These are phyloP conservation scores for Thamnophis sirtalis DNA, from an alignment of 2,113 vertebrate species.

Conservation along the genomic window DNA sequence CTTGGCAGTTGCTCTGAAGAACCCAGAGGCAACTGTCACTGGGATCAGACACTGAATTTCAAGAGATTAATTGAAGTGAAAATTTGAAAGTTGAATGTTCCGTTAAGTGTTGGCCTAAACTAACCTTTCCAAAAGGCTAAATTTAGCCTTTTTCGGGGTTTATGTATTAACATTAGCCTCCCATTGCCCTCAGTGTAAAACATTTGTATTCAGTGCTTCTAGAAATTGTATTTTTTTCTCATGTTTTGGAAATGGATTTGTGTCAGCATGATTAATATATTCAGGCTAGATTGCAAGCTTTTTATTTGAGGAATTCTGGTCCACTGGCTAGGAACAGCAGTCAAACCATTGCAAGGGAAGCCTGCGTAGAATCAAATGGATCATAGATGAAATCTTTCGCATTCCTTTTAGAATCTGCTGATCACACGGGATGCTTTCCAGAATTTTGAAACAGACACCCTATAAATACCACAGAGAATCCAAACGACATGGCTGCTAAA, in stretches of 20 bases:
- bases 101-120: slow-evolving; percentile 68
- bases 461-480: not conserved
- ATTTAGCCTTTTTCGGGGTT: slow-evolving; percentile 65
- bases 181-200: slow-evolving; percentile 51
- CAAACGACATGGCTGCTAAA: not conserved
- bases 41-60: slow-evolving; percentile 87
- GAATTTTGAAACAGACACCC: not conserved
- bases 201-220: slow-evolving; percentile 72
- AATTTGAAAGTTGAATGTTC: slow-evolving; percentile 74
- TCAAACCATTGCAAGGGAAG: not conserved
- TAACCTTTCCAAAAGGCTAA: slow-evolving; percentile 64
- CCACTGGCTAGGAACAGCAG: not conserved
- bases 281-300: not conserved
- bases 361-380: not conserved
- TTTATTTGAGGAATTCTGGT: not conserved
- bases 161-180: slow-evolving; percentile 64
- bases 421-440: not conserved
- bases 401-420: not conserved
- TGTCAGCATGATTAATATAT: slow-evolving; percentile 24
- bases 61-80: slow-evolving; percentile 90
- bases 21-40: slow-evolving; percentile 90
- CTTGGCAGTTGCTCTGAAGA: slow-evolving; percentile 74
- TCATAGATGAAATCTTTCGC: not conserved
- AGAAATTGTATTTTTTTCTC: slow-evolving; percentile 41
- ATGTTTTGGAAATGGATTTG: not conserved